Evolutionary conservation across 2,113 vertebrate species (phyloP).

Genomic region (Triplophysa siluroides): DNA sequence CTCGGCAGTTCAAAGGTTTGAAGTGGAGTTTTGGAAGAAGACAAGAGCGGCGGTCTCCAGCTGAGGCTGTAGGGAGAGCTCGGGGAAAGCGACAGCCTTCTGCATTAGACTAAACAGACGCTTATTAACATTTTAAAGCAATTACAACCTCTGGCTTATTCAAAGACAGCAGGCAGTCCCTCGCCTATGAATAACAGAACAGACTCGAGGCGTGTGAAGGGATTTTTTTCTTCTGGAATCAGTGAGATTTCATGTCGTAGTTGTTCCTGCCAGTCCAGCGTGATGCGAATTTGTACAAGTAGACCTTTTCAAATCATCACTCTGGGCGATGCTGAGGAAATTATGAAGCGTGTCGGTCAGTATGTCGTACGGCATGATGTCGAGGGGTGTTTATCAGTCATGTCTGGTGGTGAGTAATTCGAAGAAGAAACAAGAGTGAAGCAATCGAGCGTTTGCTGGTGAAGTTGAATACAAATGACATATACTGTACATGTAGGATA

Average conservation of each 20-base stretch:
- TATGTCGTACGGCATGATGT: not conserved
- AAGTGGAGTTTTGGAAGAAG: slow-evolving; percentile 61
- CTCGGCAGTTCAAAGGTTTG: slow-evolving; percentile 65
- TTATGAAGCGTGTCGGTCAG: not conserved
- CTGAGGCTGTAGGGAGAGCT: slow-evolving; percentile 58
- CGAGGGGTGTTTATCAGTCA: not conserved
- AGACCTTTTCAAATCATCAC: not conserved
- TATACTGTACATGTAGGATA: too few relatives aligned
- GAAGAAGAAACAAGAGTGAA: not conserved
- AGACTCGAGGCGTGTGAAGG: slow-evolving; percentile 43
- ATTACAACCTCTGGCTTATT: slow-evolving; percentile 64
- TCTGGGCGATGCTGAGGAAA: not conserved
- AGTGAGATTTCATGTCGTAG: not conserved
- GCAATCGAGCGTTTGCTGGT: too few relatives aligned
- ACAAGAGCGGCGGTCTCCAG: slow-evolving; percentile 49
- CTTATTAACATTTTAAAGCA: slow-evolving; percentile 65
- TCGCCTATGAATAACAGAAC: slow-evolving; percentile 57
- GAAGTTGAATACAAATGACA: too few relatives aligned
- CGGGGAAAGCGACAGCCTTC: slow-evolving; percentile 59
- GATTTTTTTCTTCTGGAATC: not conserved
- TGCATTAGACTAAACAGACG: slow-evolving; percentile 61
- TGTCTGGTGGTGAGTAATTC: not conserved
- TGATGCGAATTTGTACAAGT: not conserved
- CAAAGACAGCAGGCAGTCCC: slow-evolving; percentile 63
- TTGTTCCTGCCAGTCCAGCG: not conserved